Evolutionary conservation across 1,140 invertebrate species (phyloP), one percentile per base, ranked within the genome.

Genomic region (Chironomus striatipennis): DNA sequence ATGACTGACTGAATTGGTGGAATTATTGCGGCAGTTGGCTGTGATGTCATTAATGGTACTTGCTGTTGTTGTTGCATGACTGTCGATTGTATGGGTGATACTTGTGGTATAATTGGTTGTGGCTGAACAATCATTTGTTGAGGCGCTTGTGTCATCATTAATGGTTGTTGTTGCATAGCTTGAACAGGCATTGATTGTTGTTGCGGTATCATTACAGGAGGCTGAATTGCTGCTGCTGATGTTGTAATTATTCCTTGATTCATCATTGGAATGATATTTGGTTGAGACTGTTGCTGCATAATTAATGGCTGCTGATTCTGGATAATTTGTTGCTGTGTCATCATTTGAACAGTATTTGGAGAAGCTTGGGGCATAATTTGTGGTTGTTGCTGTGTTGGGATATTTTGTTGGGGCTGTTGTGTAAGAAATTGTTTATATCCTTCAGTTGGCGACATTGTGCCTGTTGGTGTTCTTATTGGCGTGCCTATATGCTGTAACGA

Each of bases 401-500:
- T 15, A 12, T 15, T 24, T 24, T 12, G 1, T 12, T 12, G 4
- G 5, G 70, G 24, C 15, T 24, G 20, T 73, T 73, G 73, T 73
- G 42, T n/a, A n/a, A 73, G 21, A 73, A 42, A 73, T 42, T 42
- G 73, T 73, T 42, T 73, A 21, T 73, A 42, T 75, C 74, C 75
- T 82, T 81, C 79, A 7, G 82, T 24, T 0, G 81, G 81, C 75
- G 81, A 82, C 76, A 82, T 76, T 34, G 78, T 78, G 17, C 79
- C 80, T 74, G 80, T 75, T 72, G 81, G 81, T 65, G 81, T 81
- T 77, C 81, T 77, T 6, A 78, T 78, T 24, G 82, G 81, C 43
- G 77, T 77, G 20, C 77, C 73, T 17, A 81, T 81, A 43, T 86
- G 83, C 76, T 86, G 87, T 9, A 92, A 79, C 21, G 90, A 91